Conservation (phyloP, 1,140 invertebrate species). For the Diorhabda elongata region DNA sequence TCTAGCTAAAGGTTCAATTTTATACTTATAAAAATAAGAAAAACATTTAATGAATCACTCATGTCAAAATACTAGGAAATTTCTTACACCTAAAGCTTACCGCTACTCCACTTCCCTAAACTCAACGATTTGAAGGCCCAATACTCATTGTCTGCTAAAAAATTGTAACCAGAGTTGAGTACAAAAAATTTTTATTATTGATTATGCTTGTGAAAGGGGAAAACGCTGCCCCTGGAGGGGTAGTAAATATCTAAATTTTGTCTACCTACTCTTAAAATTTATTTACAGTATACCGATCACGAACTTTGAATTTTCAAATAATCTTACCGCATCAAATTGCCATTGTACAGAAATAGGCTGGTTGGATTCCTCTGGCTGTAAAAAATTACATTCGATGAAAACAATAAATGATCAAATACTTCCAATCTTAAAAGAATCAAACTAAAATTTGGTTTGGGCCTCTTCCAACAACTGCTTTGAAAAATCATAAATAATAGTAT, state of each 20-base stretch:
- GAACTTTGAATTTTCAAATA: constrained; percentile 5
- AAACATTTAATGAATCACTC: too few relatives aligned
- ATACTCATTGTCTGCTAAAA: constrained; percentile 2
- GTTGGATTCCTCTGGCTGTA: constrained; percentile 16
- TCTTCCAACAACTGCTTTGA: constrained; percentile 1
- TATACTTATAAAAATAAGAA: too few relatives aligned
- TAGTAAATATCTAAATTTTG: not conserved
- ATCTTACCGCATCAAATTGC: constrained; percentile 21
- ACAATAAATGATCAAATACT: not conserved
- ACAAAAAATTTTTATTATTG: not conserved
- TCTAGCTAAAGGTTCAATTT: too few relatives aligned
- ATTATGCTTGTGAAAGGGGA: not conserved
- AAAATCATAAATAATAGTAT: constrained; percentile 1
- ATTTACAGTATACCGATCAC: not conserved
- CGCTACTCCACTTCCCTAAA: too few relatives aligned
- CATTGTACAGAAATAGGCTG: constrained; percentile 16
- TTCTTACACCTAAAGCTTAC: too few relatives aligned
- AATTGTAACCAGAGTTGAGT: not conserved
- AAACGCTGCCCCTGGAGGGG: not conserved
- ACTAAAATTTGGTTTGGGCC: constrained; percentile 2
- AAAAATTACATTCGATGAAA: constrained; percentile 18
- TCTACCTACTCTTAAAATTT: not conserved
- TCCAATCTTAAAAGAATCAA: not conserved
- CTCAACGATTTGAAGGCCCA: not conserved
- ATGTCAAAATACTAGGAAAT: too few relatives aligned